A percentile compares a stretch with the other conserved stretches of the same genome.
These are phyloP conservation scores for Crossaster papposus DNA, from an alignment of 53 echinoderm and acorn worm genomes.

Conservation along the genomic window DNA sequence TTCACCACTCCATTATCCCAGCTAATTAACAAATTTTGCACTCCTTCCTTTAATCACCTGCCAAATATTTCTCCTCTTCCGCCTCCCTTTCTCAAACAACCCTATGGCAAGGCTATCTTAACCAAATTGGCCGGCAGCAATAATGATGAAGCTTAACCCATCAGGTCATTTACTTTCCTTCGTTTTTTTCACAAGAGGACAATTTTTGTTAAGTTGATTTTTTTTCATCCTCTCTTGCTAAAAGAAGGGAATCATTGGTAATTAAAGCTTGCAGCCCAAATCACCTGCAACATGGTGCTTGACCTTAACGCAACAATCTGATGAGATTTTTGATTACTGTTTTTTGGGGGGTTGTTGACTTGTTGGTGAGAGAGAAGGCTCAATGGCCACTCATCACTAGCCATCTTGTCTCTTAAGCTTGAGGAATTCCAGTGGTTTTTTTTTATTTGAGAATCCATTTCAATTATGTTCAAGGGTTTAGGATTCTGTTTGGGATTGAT, in stretches of 20 bases:
- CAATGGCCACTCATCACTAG: no score
- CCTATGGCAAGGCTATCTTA: slow-evolving; percentile 5
- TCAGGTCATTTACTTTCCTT: neutral
- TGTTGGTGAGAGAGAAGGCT: neutral
- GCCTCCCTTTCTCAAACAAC: neutral
- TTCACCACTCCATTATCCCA: neutral
- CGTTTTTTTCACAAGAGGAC: neutral
- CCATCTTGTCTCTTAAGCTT: no score
- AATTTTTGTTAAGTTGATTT: neutral
- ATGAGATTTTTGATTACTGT: neutral
- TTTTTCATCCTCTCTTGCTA: neutral
- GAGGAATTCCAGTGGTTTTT: no score
- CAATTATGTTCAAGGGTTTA: no score
- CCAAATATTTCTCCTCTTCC: neutral
- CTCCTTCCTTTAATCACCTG: neutral
- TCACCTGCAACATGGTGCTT: neutral
- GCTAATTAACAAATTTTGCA: slow-evolving; percentile 13
- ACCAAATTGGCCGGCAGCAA: neutral
- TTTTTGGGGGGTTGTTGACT: neutral
- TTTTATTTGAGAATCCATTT: no score
- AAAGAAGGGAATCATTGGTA: neutral
- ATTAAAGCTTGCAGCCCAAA: neutral
- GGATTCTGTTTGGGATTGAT: no score
- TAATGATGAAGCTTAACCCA: neutral
- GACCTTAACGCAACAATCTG: slow-evolving; percentile 4